Evolutionary conservation across 2,797 vertebrate genomes (phyloP), one percentile per base, ranked within the genome.

Genomic region (Catharus ustulatus): DNA sequence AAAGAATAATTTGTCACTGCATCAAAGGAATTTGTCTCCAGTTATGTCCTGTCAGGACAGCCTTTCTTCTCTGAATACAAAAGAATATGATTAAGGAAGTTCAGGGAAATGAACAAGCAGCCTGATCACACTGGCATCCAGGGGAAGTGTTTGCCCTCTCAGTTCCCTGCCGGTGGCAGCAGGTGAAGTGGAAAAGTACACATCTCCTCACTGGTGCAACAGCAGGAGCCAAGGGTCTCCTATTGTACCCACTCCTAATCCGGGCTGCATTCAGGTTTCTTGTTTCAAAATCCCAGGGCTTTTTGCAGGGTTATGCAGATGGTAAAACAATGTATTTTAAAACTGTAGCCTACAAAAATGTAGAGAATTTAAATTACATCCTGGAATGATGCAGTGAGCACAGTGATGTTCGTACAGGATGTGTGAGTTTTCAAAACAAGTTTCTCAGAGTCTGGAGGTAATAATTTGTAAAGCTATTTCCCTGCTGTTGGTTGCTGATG

Each of bases 301-400:
- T 95, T 95, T 91, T 63, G 90, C 42, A 84, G 81, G 48, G 74
- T 82, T 80, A 66, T 67, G 83, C 91, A 97, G 95, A 94, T 90
- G 89, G 83, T 80, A 92, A 89, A 97, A 93, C 79, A 94, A 93
- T 90, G 89, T 64, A 82, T 84, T 94, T 95, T 54, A 86, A 86
- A 92, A 94, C 73, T 94, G 74, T 45, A 90, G 81, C 78, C 64
- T 94, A 86, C 61, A 95, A 96, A 94, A 97, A 97, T 95, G 78
- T 67, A 87, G 93, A 86, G 95, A 97, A 96, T 97, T 93, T 93
- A 96, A 95, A 97, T 96, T 93, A 84, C 95, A 93, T 94, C 93
- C 88, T 96, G 94, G 81, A 92, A 92, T 42, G 93, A 75, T 94
- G 93, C 86, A 95, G 58, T 87, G 94, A 95, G 87, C 82, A 84